phyloP scores from a whole-genome alignment of 2,888 invertebrate species.

The Phrixothrix hirtus region DNA sequence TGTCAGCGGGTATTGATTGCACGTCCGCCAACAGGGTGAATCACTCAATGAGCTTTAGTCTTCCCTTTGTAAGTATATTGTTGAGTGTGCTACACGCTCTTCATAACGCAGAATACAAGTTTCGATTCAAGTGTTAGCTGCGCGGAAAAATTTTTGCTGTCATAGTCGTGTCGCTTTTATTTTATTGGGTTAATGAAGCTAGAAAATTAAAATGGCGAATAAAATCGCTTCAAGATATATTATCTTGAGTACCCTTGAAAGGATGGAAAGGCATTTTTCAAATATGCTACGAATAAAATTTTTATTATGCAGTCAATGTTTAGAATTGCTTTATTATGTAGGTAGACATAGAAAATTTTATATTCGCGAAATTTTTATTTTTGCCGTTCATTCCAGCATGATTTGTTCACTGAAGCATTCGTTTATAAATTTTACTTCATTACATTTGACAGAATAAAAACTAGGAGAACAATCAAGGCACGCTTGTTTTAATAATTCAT shows the following conservation, averaged over 20 bases:
- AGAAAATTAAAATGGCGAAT: conserved; percentile 12
- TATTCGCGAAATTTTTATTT: too few species aligned
- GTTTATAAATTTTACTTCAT: too few species aligned
- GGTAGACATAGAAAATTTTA: too few species aligned
- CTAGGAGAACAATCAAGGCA: too few species aligned
- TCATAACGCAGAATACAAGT: conserved; percentile 12
- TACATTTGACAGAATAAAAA: too few species aligned
- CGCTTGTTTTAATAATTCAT: too few species aligned
- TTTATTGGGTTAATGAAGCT: conserved; percentile 13
- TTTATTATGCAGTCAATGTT: too few species aligned
- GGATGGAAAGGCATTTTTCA: too few species aligned
- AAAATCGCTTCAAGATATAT: conserved; percentile 7
- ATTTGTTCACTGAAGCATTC: too few species aligned
- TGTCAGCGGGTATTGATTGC: conserved; percentile 30
- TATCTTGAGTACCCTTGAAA: background rate
- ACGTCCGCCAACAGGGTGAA: conserved; percentile 20
- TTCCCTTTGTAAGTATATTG: conserved; percentile 20
- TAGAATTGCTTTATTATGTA: too few species aligned
- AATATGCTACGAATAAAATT: too few species aligned
- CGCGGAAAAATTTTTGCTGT: conserved; percentile 9
- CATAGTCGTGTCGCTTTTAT: conserved; percentile 4
- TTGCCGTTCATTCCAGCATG: too few species aligned
- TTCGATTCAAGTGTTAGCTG: conserved; percentile 9
- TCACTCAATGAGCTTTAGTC: conserved; percentile 28
- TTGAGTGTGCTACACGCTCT: conserved; percentile 20